phyloP scores from a whole-genome alignment of 2,113 vertebrate species.

The Haemorhous mexicanus region DNA sequence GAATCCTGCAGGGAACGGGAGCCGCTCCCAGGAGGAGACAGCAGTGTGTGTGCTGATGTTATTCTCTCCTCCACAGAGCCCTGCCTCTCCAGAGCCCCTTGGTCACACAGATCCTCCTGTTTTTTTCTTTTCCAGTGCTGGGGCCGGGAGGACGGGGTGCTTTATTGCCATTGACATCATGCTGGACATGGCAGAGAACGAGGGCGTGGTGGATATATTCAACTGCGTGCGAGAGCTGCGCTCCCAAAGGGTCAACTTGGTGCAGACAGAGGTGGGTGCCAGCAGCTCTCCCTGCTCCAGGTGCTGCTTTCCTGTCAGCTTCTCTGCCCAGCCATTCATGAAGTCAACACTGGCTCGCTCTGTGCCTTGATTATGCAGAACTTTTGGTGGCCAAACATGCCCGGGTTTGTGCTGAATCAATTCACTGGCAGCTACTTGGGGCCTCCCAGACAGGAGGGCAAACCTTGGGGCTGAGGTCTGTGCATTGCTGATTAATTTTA shows the following conservation, averaged over 20 bases:
- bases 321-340: neutral
- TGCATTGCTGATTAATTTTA: conserved; percentile 18
- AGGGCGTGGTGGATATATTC: conserved; percentile 96
- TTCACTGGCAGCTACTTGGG: neutral
- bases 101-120: neutral
- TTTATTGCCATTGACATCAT: conserved; percentile 98
- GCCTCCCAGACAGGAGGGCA: conserved; percentile 16
- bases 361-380: neutral
- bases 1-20: neutral
- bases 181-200: conserved; percentile 98
- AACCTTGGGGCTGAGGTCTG: neutral
- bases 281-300: neutral
- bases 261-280: conserved; percentile 91
- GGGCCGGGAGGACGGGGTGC: conserved; percentile 92
- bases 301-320: neutral
- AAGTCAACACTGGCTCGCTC: neutral
- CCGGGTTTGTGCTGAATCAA: neutral
- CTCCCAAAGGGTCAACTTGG: conserved; percentile 94
- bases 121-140: conserved; percentile 76
- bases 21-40: neutral
- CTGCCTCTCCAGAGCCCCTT: neutral
- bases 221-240: conserved; percentile 97
- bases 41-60: neutral
- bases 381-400: neutral
- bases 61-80: neutral